Conservation (phyloP, 2,797 vertebrate species). For the Sciaenops ocellatus region DNA sequence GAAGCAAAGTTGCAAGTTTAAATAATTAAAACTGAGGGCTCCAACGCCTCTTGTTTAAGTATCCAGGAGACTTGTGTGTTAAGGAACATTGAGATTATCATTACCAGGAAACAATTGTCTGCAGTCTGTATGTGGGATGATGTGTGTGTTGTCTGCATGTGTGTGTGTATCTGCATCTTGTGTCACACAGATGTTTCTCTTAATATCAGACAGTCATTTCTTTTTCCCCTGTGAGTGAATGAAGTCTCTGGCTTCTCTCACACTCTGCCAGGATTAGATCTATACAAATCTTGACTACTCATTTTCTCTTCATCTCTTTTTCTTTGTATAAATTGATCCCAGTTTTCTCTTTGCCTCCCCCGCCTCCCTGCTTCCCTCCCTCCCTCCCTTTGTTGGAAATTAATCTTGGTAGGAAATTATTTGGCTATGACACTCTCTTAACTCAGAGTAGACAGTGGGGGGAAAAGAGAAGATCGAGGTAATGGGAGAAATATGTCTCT, state of each 20-base stretch:
- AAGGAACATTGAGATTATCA: neutral
- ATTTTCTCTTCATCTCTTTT: constrained; percentile 43
- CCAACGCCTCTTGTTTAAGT: neutral
- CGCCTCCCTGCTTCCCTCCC: too few relatives aligned
- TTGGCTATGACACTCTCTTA: constrained; percentile 35
- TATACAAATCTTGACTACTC: constrained; percentile 27
- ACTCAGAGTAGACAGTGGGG: constrained; percentile 10
- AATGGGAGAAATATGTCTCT: constrained; percentile 67
- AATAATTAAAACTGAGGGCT: constrained; percentile 7
- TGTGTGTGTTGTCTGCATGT: constrained; percentile 26
- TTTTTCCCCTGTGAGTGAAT: constrained; percentile 40
- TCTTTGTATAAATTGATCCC: constrained; percentile 31
- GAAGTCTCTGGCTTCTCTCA: constrained; percentile 38
- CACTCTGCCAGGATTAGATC: constrained; percentile 42
- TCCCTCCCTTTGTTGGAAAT: constrained; percentile 24
- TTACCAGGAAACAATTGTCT: neutral
- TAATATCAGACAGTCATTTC: constrained; percentile 56
- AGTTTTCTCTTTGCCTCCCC: constrained; percentile 12
- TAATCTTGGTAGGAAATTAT: constrained; percentile 45
- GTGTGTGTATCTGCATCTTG: constrained; percentile 13
- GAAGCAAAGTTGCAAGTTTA: neutral
- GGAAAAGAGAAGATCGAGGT: constrained; percentile 17
- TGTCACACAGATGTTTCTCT: constrained; percentile 61
- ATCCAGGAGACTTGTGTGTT: neutral
- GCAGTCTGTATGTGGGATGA: constrained; percentile 6